phyloP scores from a whole-genome alignment of 1,140 invertebrate genomes.

The Apis mellifera region DNA sequence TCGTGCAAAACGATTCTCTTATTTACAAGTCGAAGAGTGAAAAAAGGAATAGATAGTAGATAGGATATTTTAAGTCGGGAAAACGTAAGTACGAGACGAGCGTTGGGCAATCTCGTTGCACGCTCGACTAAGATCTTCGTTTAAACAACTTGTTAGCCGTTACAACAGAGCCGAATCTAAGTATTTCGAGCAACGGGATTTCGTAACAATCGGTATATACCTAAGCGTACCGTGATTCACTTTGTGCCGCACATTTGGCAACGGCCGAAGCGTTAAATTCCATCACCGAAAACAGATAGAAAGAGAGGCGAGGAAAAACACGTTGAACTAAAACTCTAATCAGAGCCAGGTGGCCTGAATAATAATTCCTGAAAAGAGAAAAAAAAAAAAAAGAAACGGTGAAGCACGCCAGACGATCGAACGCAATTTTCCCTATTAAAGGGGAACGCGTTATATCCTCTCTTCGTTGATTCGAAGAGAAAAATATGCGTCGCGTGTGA shows the following conservation, averaged over 20 bases:
- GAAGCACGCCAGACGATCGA: too few species aligned
- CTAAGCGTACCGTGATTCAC: background rate
- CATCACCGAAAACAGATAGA: too few species aligned
- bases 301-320: too few species aligned
- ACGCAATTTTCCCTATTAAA: background rate
- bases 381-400: too few species aligned
- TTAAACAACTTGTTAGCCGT: background rate
- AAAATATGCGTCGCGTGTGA: conserved; percentile 1
- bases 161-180: background rate
- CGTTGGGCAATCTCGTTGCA: background rate
- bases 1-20: too few species aligned
- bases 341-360: background rate
- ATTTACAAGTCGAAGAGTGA: too few species aligned
- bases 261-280: background rate
- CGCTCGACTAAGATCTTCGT: background rate
- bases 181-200: conserved; percentile 17
- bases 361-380: background rate
- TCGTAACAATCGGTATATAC: background rate
- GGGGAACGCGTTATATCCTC: background rate
- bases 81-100: too few species aligned
- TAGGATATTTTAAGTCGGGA: too few species aligned
- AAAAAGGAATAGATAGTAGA: too few species aligned
- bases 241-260: conserved; percentile 2
- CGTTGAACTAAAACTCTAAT: background rate
- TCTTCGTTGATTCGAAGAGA: background rate